Evolutionary conservation across 1,140 invertebrate species (phyloP).

Genomic region (Papilio aristodemus): DNA sequence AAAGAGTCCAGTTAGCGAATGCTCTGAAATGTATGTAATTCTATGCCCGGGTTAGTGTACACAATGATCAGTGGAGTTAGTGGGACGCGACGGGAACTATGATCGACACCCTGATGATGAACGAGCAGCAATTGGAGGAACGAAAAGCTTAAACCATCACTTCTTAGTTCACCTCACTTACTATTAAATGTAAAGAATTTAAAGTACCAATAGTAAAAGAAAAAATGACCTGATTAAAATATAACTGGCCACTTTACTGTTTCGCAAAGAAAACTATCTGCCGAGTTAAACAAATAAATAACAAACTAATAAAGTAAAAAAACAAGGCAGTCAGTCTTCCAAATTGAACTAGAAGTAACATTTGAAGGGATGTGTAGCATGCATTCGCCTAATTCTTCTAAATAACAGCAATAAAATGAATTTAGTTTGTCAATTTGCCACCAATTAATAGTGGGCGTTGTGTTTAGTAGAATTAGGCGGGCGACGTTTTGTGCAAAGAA

Average conservation of each 20-base stretch:
- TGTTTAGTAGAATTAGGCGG: constrained; percentile 52
- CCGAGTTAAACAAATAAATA: constrained; percentile 19
- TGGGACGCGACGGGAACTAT: constrained; percentile 40
- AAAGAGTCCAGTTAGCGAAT: constrained; percentile 62
- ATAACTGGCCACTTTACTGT: constrained; percentile 28
- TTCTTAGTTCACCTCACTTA: constrained; percentile 16
- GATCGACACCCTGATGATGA: constrained; percentile 54
- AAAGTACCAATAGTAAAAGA: constrained; percentile 51
- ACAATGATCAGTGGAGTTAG: constrained; percentile 38
- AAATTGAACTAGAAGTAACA: constrained; percentile 45
- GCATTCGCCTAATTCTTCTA: constrained; percentile 55
- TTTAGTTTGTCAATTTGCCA: constrained; percentile 12
- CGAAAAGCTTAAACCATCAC: constrained; percentile 14
- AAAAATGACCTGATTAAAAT: constrained; percentile 42
- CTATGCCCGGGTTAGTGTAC: constrained; percentile 38
- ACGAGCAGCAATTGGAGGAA: constrained; percentile 51
- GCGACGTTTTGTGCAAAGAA: constrained; percentile 60
- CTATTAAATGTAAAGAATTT: constrained; percentile 36
- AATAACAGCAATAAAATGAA: constrained; percentile 40
- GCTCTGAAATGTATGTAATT: constrained; percentile 52
- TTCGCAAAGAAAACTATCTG: constrained; percentile 33
- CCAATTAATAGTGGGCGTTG: constrained; percentile 28
- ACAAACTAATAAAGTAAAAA: constrained; percentile 29
- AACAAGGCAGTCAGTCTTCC: constrained; percentile 40
- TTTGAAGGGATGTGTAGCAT: constrained; percentile 54